A percentile compares a stretch with the other conserved stretches of the same genome.
These are phyloP conservation scores for Paguma larvata DNA, from an alignment of 2,797 vertebrate genomes.

Conservation along the genomic window DNA sequence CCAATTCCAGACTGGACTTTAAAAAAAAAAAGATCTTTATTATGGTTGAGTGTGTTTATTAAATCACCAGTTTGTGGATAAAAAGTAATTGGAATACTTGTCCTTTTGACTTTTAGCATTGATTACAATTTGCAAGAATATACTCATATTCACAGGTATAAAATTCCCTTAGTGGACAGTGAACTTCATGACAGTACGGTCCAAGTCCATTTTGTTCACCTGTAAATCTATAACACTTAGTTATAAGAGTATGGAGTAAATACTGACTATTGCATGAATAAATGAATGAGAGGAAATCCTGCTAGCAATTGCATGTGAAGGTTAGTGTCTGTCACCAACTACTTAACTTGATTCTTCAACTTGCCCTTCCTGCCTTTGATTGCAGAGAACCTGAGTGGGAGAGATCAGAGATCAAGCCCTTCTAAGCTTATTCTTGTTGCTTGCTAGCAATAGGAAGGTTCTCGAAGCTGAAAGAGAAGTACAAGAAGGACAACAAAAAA, in stretches of 20 bases:
- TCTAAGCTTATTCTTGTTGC: not conserved
- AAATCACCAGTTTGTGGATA: not conserved
- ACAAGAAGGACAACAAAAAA: not conserved
- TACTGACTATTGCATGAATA: not conserved
- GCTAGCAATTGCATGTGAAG: not conserved
- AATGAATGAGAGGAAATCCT: not conserved
- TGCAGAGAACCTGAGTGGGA: not conserved
- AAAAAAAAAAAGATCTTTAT: not conserved
- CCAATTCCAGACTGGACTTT: not conserved
- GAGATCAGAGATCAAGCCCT: not conserved
- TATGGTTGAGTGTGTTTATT: not conserved
- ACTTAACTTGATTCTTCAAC: not conserved
- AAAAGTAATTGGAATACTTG: not conserved
- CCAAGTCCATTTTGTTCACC: not conserved
- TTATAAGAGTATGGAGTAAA: not conserved
- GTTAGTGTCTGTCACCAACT: not conserved
- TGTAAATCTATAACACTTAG: not conserved
- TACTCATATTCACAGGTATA: not conserved
- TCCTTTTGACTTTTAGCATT: constrained; percentile 6
- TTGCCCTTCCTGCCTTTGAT: not conserved
- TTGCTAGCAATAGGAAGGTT: not conserved
- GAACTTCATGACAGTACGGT: not conserved
- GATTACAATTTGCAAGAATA: not conserved
- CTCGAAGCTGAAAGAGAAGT: not conserved
- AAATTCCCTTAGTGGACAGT: not conserved